Evolutionary conservation across 2,113 vertebrate species (phyloP).

Genomic region (Campylomormyrus tamandua): DNA sequence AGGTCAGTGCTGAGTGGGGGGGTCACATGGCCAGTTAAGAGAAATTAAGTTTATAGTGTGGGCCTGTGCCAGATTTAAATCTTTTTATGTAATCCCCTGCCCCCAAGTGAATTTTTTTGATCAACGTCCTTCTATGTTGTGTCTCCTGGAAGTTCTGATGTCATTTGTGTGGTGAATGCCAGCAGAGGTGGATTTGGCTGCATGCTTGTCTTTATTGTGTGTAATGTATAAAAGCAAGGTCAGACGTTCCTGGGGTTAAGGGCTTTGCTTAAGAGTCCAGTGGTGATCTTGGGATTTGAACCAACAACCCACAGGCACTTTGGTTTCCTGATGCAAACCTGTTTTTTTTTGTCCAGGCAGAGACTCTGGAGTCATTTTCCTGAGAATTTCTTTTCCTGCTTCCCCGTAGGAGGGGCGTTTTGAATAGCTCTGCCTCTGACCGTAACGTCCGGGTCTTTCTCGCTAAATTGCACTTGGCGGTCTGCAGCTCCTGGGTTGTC

Average conservation of each 20-base stretch:
- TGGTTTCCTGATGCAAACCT: background rate
- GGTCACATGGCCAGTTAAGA: background rate
- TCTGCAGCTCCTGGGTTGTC: background rate
- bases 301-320: background rate
- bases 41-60: slow-evolving; percentile 19
- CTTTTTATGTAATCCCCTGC: background rate
- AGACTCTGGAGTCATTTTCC: background rate
- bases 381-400: background rate
- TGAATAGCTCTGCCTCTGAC: background rate
- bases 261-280: background rate
- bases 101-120: background rate
- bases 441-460: background rate
- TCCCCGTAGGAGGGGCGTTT: background rate
- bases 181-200: background rate
- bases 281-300: background rate
- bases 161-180: background rate
- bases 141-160: background rate
- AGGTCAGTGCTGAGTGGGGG: background rate
- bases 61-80: background rate
- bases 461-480: background rate
- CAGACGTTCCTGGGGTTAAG: background rate
- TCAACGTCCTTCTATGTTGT: background rate
- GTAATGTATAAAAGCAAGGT: background rate
- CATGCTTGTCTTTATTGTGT: background rate
- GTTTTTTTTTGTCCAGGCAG: background rate